A percentile compares a stretch with the other conserved stretches of the same genome.
Conservation (phyloP, 2,888 invertebrate genomes). For the Baccha elongata region DNA sequence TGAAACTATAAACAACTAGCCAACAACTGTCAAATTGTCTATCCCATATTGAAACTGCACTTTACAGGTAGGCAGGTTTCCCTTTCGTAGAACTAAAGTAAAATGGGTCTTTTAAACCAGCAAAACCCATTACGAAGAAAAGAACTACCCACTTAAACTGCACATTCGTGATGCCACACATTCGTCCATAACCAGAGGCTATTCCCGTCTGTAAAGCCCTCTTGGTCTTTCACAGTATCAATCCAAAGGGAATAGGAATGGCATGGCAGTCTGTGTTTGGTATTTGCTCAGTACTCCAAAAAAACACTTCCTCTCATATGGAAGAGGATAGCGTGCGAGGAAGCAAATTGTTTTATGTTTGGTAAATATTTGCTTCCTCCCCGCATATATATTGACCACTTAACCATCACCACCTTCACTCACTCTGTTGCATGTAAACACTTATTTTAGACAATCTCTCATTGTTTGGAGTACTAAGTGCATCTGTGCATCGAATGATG, state of each 20-base stretch:
- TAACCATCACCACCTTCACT: slow-evolving; percentile 4
- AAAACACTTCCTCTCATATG: neutral
- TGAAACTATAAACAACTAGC: no score
- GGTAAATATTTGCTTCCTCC: slow-evolving; percentile 36
- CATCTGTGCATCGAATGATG: slow-evolving; percentile 32
- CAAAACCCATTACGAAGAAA: neutral
- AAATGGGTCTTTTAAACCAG: neutral
- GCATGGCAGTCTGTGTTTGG: slow-evolving; percentile 1
- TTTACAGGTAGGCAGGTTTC: no score
- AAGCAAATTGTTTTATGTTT: slow-evolving; percentile 38
- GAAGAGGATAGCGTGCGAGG: slow-evolving; percentile 17
- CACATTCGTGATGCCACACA: neutral
- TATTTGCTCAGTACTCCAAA: slow-evolving; percentile 18
- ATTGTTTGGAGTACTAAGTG: slow-evolving; percentile 53
- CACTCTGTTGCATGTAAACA: slow-evolving; percentile 44
- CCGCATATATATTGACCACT: slow-evolving; percentile 14
- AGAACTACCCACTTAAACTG: neutral
- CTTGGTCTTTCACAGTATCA: slow-evolving; percentile 1
- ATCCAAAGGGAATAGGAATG: slow-evolving; percentile 10
- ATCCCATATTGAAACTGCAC: no score
- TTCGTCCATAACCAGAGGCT: neutral
- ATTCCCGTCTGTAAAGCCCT: neutral
- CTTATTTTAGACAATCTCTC: slow-evolving; percentile 57
- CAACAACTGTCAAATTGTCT: no score
- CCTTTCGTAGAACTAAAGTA: no score